These are phyloP conservation scores for Hippopotamus amphibius DNA, from an alignment of 2,113 vertebrate species.

Conservation along the genomic window DNA sequence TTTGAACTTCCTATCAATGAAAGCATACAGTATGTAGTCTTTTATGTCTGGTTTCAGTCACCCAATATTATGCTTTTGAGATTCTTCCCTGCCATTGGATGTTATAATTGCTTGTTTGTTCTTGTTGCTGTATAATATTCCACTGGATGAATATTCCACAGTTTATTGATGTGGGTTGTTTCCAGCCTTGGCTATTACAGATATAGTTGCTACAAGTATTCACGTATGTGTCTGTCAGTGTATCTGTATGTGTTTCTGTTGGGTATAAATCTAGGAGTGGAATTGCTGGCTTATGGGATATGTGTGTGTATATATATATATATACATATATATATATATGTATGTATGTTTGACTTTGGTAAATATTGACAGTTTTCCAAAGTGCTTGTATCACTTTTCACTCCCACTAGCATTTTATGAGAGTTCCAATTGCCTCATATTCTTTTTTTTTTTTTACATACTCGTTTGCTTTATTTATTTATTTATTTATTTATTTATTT, in stretches of 20 bases:
- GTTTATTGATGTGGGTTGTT: background rate
- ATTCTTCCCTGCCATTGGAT: background rate
- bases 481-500: no score
- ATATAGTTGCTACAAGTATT: background rate
- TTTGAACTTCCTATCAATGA: background rate
- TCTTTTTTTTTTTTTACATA: no score
- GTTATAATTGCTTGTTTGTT: background rate
- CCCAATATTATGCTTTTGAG: background rate
- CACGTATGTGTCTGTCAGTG: background rate
- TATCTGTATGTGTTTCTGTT: background rate
- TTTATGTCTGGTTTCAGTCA: background rate
- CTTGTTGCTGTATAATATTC: background rate
- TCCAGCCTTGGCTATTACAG: background rate
- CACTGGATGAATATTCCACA: background rate
- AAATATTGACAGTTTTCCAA: background rate
- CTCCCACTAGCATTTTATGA: background rate
- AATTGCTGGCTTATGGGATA: background rate
- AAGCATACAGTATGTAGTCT: background rate
- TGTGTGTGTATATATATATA: background rate
- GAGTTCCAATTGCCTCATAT: background rate
- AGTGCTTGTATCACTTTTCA: background rate
- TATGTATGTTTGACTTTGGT: background rate
- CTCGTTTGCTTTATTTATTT: no score
- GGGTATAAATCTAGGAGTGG: background rate
- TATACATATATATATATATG: no score